phyloP scores from a whole-genome alignment of 30 jellyfish, hydroid and myxozoan genomes.

The Pelagia noctiluca region DNA sequence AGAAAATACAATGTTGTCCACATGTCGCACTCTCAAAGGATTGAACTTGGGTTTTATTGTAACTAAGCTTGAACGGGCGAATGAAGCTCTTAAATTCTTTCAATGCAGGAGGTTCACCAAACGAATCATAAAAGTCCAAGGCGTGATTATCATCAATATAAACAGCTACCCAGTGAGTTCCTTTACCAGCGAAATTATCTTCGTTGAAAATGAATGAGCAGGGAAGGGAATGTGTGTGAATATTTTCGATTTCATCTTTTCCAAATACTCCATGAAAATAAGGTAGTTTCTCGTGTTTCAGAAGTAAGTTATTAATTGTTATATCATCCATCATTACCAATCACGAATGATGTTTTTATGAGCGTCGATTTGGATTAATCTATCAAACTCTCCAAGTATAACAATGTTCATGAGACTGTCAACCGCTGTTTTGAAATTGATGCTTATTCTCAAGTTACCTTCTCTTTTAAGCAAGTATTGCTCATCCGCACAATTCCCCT shows the following conservation, averaged over 20 bases:
- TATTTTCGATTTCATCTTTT: constrained; percentile 8
- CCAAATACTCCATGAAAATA: constrained; percentile 8
- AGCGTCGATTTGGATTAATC: constrained; percentile 3
- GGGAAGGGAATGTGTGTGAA: background rate
- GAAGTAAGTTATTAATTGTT: background rate
- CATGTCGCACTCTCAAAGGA: too few species aligned
- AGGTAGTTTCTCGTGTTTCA: background rate
- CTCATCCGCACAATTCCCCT: constrained; percentile 44
- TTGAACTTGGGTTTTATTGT: too few species aligned
- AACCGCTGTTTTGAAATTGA: background rate
- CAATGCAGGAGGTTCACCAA: too few species aligned
- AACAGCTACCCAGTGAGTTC: too few species aligned
- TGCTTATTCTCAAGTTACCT: background rate
- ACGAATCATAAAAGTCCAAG: too few species aligned
- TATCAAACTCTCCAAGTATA: constrained; percentile 23
- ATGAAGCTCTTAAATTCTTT: too few species aligned
- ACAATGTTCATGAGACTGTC: background rate
- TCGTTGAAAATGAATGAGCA: too few species aligned
- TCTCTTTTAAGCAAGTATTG: constrained; percentile 9
- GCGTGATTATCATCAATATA: too few species aligned
- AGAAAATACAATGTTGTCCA: too few species aligned
- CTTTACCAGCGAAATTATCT: too few species aligned
- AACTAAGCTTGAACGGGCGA: too few species aligned
- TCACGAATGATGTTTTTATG: background rate
- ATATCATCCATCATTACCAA: constrained; percentile 36